phyloP scores from a whole-genome alignment of 2,113 vertebrate species.

The Bos indicus region DNA sequence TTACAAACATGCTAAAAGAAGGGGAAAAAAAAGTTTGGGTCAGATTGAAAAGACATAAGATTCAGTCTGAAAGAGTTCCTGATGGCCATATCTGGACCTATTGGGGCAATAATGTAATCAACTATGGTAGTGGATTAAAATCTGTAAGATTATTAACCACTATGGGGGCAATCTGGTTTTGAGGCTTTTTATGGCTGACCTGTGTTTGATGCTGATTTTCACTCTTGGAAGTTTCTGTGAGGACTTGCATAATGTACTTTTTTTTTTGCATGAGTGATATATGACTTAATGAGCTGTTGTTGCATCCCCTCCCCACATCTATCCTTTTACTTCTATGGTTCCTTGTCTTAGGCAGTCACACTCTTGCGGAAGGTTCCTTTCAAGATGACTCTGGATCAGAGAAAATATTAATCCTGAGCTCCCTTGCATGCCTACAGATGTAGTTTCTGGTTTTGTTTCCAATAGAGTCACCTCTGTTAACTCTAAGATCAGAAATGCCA shows the following conservation, averaged over 20 bases:
- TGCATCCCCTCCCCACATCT: background rate
- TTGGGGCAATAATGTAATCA: background rate
- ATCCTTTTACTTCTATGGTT: background rate
- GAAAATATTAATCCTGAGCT: background rate
- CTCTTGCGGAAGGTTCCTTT: background rate
- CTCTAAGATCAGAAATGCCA: background rate
- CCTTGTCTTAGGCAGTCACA: background rate
- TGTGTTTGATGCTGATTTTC: background rate
- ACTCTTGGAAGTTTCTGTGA: background rate
- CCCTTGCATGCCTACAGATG: background rate
- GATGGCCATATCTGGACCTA: background rate
- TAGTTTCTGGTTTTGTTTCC: background rate
- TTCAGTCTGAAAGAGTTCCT: background rate
- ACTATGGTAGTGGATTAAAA: background rate
- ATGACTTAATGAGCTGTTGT: background rate
- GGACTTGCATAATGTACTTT: background rate
- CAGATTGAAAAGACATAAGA: background rate
- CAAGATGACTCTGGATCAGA: background rate
- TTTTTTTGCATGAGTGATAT: background rate
- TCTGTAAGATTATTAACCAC: background rate
- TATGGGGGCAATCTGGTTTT: background rate
- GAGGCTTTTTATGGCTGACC: background rate
- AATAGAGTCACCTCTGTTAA: background rate
- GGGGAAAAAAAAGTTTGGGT: background rate
- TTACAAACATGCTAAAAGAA: background rate